A percentile compares a stretch with the other conserved stretches of the same genome.
These are phyloP conservation scores for Merops nubicus DNA, from an alignment of 2,113 vertebrate genomes.

Conservation along the genomic window DNA sequence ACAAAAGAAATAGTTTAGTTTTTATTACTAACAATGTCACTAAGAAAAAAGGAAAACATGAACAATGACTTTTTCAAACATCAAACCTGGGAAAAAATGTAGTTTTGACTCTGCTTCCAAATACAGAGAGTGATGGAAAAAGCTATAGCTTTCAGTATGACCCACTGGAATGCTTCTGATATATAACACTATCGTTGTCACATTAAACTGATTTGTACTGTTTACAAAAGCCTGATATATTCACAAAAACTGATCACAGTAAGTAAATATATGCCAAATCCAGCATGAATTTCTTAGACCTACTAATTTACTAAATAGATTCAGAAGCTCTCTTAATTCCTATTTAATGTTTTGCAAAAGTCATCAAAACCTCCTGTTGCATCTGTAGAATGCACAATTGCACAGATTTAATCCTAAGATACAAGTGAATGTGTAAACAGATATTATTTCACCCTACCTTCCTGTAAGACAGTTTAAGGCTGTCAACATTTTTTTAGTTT, in stretches of 20 bases:
- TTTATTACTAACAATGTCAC: not conserved
- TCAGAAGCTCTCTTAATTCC: constrained; percentile 60
- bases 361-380: constrained; percentile 44
- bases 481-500: not conserved
- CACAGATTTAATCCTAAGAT: constrained; percentile 15
- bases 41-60: not conserved
- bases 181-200: not conserved
- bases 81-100: not conserved
- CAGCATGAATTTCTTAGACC: not conserved
- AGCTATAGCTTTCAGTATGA: not conserved
- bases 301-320: constrained; percentile 33
- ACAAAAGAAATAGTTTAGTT: not conserved
- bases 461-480: not conserved
- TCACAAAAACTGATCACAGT: not conserved
- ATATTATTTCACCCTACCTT: not conserved
- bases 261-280: constrained; percentile 18
- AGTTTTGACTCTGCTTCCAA: not conserved
- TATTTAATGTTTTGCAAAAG: constrained; percentile 51
- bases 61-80: not conserved
- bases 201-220: not conserved
- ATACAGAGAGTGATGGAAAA: not conserved
- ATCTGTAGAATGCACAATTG: not conserved
- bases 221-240: not conserved
- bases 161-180: not conserved
- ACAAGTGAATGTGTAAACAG: not conserved